Evolutionary conservation across 2,113 vertebrate genomes (phyloP), one percentile per base, ranked within the genome.

Genomic region (Lethenteron camtschaticum): DNA sequence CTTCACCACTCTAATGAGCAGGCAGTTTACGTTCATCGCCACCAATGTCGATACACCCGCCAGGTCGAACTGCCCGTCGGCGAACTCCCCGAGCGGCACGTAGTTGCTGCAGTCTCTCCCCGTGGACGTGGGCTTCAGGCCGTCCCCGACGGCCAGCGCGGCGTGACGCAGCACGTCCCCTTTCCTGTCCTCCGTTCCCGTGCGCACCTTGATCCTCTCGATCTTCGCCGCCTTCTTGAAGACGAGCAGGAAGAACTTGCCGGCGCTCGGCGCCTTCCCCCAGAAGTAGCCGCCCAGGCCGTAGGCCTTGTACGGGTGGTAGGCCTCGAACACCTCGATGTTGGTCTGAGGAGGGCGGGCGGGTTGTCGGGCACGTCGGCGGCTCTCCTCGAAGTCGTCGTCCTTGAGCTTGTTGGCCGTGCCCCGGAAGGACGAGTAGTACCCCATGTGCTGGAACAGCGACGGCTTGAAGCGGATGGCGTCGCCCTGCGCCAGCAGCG

Each of bases 401-500:
- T 99, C 94, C 74, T 96, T 96, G 71, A 99, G 78, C 71, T 99
- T 99, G 76, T 99, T 99, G 76, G 95, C 92, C 0, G 85, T 87
- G 41, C 91, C 92, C 76, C 89, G 94, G 72, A 90, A 97, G 3
- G 92, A 97, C 0, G 92, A 96, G 71, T 97, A 97, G 79, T 97
- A 97, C 70, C 91, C 92, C 89, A 97, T 95, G 76, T 97, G 92
- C 74, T 97, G 92, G 77, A 97, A 97, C 68, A 97, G 81, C n/a
- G 92, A 97, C 68, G 92, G 91, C 77, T 96, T 97, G 79, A 97
- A 97, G 71, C 92, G 85, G 56, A 89, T 88, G 56, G 83, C 83
- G 70, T 96, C 92, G 77, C 92, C 95, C 78, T 97, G 92, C 72
- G 90, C 89, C 77, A 97, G 75, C 2, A 97, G 78, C 57, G 85